Evolutionary conservation across 2,888 invertebrate genomes (phyloP).

Genomic region (Celastrina argiolus): DNA sequence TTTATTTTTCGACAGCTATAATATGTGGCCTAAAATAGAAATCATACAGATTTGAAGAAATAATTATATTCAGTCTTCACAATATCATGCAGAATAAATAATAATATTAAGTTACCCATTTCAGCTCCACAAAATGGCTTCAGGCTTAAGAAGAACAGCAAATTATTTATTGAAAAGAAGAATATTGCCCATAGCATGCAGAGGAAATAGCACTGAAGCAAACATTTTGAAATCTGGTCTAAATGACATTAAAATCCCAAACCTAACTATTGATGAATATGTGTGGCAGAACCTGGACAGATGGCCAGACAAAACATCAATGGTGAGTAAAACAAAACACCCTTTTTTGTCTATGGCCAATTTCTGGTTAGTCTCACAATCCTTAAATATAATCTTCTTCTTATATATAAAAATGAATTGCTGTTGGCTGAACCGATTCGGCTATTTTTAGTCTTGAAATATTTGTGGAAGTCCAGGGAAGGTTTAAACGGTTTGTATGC

Average conservation of each 20-base stretch:
- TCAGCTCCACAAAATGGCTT: slow-evolving; percentile 38
- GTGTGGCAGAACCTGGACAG: slow-evolving; percentile 80
- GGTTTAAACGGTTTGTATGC: no score
- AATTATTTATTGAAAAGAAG: slow-evolving; percentile 36
- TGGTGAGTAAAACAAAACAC: slow-evolving; percentile 65
- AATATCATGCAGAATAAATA: no score
- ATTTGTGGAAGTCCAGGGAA: no score
- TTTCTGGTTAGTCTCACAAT: no score
- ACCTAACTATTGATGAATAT: slow-evolving; percentile 77
- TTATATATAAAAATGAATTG: no score
- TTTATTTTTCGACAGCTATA: neutral
- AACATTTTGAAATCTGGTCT: slow-evolving; percentile 69
- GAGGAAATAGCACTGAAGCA: slow-evolving; percentile 41
- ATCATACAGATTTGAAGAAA: neutral
- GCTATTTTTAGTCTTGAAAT: no score
- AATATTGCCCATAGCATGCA: slow-evolving; percentile 32
- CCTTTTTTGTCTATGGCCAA: no score
- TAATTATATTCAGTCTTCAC: no score
- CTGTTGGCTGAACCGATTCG: no score
- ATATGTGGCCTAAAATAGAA: neutral
- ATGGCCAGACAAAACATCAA: slow-evolving; percentile 82
- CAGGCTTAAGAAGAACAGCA: slow-evolving; percentile 40
- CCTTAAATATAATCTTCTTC: no score
- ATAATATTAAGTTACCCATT: neutral
- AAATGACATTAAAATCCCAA: slow-evolving; percentile 62